These are phyloP conservation scores for Upupa epops DNA, from an alignment of 2,113 vertebrate species.

Conservation along the genomic window DNA sequence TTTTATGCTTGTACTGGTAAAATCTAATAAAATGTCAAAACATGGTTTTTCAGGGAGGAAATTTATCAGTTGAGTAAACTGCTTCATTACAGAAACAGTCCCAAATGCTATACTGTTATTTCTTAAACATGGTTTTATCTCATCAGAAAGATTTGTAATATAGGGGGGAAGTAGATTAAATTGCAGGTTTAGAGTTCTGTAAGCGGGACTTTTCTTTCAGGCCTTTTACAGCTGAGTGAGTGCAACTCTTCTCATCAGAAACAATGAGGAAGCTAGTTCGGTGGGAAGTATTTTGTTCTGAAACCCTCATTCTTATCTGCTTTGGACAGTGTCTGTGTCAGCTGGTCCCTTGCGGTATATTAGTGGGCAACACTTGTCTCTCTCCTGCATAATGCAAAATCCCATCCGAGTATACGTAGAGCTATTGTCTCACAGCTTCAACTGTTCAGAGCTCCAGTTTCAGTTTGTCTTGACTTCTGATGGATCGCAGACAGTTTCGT, in stretches of 20 bases:
- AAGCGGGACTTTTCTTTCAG: conserved; percentile 3
- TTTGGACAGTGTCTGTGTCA: conserved; percentile 4
- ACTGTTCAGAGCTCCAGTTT: neutral
- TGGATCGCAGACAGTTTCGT: neutral
- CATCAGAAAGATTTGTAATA: neutral
- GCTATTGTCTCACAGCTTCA: conserved; percentile 24
- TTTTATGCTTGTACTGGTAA: conserved; percentile 4
- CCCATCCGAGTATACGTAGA: neutral
- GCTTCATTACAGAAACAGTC: neutral
- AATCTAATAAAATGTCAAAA: conserved; percentile 41
- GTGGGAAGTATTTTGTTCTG: conserved; percentile 5
- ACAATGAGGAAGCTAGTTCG: neutral
- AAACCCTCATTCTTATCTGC: neutral
- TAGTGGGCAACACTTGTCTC: neutral
- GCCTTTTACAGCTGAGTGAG: conserved; percentile 25
- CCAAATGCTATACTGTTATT: neutral
- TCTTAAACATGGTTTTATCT: neutral
- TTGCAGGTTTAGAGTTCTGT: neutral
- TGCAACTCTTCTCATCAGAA: conserved; percentile 43
- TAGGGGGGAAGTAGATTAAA: conserved; percentile 11
- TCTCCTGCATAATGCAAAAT: neutral
- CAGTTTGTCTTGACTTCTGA: neutral
- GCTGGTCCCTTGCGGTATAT: neutral
- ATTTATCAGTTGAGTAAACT: neutral
- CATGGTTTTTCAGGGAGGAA: conserved; percentile 46